These are phyloP conservation scores for Drosophila heteroneura DNA, from an alignment of 2,888 invertebrate genomes.

Conservation along the genomic window DNA sequence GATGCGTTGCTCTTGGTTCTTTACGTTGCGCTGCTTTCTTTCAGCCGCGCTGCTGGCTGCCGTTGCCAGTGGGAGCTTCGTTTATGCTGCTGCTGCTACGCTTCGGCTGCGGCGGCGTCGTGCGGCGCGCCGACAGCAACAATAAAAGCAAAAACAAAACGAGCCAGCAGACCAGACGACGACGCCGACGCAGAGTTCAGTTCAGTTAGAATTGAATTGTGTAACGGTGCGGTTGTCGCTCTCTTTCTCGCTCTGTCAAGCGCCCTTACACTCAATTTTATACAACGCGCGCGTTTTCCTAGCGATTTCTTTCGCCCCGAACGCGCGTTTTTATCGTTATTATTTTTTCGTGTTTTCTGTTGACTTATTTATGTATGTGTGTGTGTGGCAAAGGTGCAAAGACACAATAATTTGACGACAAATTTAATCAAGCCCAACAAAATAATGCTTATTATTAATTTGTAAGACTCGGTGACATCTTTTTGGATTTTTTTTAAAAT, in stretches of 20 bases:
- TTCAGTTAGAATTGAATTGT: constrained; percentile 83
- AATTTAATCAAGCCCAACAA: constrained; percentile 30
- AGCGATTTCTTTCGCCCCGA: constrained; percentile 36
- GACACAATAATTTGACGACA: constrained; percentile 31
- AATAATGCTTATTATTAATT: constrained; percentile 1
- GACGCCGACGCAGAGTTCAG: constrained; percentile 69
- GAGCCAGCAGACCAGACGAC: constrained; percentile 54
- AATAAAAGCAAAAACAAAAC: constrained; percentile 43
- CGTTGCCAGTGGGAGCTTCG: constrained; percentile 49
- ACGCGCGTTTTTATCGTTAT: constrained; percentile 46
- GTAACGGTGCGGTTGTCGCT: constrained; percentile 76
- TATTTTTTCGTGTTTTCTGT: constrained; percentile 32
- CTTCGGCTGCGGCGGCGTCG: constrained; percentile 67
- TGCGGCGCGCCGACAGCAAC: constrained; percentile 38
- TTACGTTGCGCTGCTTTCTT: constrained; percentile 51
- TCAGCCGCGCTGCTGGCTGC: constrained; percentile 15
- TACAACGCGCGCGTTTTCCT: constrained; percentile 50
- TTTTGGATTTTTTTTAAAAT: constrained; percentile 1
- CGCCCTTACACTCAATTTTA: constrained; percentile 36
- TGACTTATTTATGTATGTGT: constrained; percentile 31
- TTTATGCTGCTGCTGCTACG: constrained; percentile 53
- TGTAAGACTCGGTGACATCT: constrained; percentile 12
- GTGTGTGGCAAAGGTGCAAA: constrained; percentile 40
- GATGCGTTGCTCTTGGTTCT: constrained; percentile 34
- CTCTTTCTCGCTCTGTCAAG: constrained; percentile 9